Evolutionary conservation across 2,888 invertebrate genomes (phyloP).

Genomic region (Troglohyphantes excavatus): DNA sequence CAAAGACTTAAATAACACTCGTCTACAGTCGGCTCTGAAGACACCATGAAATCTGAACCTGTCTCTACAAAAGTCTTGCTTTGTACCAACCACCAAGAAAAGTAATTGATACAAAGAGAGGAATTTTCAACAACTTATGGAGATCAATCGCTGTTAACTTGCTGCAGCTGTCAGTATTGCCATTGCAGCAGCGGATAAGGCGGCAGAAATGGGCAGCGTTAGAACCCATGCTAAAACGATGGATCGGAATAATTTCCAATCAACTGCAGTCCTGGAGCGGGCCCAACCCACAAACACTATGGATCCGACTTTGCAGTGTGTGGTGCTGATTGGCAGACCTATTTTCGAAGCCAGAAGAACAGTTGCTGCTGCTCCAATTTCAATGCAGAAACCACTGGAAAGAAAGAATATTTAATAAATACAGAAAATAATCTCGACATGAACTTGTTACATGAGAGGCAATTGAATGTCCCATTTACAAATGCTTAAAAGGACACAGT

Average conservation of each 20-base stretch:
- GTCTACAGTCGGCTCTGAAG: conserved; percentile 1
- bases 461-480: no score
- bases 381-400: conserved; percentile 95
- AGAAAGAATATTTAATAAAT: conserved; percentile 29
- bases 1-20: conserved; percentile 27
- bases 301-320: conserved; percentile 99
- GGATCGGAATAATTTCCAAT: conserved; percentile 93
- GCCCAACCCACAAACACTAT: conserved; percentile 92
- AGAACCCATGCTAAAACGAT: conserved; percentile 99
- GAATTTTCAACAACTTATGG: conserved; percentile 12
- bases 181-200: conserved; percentile 69
- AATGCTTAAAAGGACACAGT: no score
- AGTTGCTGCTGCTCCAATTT: conserved; percentile 97
- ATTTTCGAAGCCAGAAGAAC: conserved; percentile 98
- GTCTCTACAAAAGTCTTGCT: conserved; percentile 44
- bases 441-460: no score
- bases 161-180: conserved; percentile 64
- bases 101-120: conserved; percentile 24
- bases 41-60: conserved; percentile 26
- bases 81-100: background rate
- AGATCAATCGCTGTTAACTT: conserved; percentile 51
- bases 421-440: no score
- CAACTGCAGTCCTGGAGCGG: conserved; percentile 84
- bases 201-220: conserved; percentile 94
- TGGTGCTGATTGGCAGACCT: conserved; percentile 98